Base-by-base conservation (phyloP, 2,888 invertebrate species). In the Rugalucina vietnamica region DNA sequence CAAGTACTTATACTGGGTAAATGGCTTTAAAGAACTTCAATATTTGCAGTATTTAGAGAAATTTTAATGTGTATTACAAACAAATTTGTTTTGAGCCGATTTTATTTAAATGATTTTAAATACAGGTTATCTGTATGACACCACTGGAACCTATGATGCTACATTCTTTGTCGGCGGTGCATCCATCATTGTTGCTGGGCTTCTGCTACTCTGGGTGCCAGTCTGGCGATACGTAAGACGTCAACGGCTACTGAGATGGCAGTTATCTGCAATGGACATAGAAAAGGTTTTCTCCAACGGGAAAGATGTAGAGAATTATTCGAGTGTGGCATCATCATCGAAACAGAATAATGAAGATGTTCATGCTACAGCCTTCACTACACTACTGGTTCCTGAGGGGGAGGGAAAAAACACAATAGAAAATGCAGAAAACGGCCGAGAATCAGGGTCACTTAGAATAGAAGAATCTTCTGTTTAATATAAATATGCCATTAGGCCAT, bases 141-240 rank as follows among this genome's bases (percentile, higher is more conserved):
- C 57, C 94, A 97, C 81, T 98, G 97, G 97, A 96, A 96, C 57
- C 96, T 96, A 91, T 97, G 97, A 70, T 96, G 97, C 29, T 95
- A 97, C 84, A 96, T 97, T 8, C 96, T 97, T 91, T 96, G 96
- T 93, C 96, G 97, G 97, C 49, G 98, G 98, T 0, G 95, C 97
- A 34, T 97, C 97, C 95, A 97, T 98, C 89, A 96, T 96, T 0
- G 77, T 97, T 18, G 97, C 97, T 0, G 98, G 98, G 0, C n/a
- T 90, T 14, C 73, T 92, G 60, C 49, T 93, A 29, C 83, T 92
- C 57, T 70, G 90, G 21, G 89, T 91, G 2, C 89, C 90, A 5
- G 24, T 85, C 5, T 43, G 39, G 18, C 37, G 39, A n/a, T 43
- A 71, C 39, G 39, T 39, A 1, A n/a, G 18, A 65, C 65, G 65